Percentiles rank a stretch among this genome's conserved stretches.
Evolutionary conservation across 2,113 vertebrate genomes (phyloP).

Genomic region (Gambusia affinis): DNA sequence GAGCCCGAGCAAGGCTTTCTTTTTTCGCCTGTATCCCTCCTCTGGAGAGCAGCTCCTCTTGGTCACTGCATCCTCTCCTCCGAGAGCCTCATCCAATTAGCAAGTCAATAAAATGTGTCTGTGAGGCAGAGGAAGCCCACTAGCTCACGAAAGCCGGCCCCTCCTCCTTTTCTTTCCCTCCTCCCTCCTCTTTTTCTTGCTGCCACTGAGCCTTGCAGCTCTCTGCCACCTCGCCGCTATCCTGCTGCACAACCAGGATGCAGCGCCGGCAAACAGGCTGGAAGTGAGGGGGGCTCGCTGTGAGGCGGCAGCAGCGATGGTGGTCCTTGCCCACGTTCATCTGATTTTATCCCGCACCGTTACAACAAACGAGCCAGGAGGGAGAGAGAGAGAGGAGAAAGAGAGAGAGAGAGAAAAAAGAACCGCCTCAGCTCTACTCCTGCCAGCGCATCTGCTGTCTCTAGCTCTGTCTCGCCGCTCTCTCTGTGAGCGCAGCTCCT

Average conservation of each 20-base stretch:
- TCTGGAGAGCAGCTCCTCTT: conserved; percentile 61
- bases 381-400: background rate
- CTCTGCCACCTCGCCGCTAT: conserved; percentile 47
- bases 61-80: conserved; percentile 76
- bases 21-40: conserved; percentile 46
- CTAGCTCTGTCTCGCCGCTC: conserved; percentile 38
- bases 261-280: conserved; percentile 31
- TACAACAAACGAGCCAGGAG: conserved; percentile 60
- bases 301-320: conserved; percentile 20
- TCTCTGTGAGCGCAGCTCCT: conserved; percentile 48
- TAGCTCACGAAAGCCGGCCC: conserved; percentile 65
- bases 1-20: conserved; percentile 47
- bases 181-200: conserved; percentile 45
- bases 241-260: conserved; percentile 62
- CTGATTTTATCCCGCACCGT: conserved; percentile 59
- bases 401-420: conserved; percentile 23
- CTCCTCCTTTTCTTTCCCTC: conserved; percentile 56
- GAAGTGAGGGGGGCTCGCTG: conserved; percentile 30
- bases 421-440: conserved; percentile 36
- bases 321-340: conserved; percentile 51
- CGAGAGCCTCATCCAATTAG: conserved; percentile 79
- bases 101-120: conserved; percentile 79
- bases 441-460: conserved; percentile 62
- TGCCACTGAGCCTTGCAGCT: conserved; percentile 56
- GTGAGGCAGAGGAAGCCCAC: conserved; percentile 74